These are phyloP conservation scores for Percina caprodes DNA, from an alignment of 2,113 vertebrate species.

Conservation along the genomic window DNA sequence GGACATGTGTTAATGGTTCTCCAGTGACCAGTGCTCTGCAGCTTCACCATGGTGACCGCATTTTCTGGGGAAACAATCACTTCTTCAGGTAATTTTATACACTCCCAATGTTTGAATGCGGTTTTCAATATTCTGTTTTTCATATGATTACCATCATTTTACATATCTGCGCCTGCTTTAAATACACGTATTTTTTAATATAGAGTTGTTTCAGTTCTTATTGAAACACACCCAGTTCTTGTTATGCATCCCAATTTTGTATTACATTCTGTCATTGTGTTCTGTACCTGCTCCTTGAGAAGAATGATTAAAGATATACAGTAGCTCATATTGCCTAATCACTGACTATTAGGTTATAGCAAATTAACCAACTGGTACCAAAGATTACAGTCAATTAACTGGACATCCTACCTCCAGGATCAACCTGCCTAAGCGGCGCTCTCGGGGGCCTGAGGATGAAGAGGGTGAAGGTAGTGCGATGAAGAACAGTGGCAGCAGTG, in stretches of 20 bases:
- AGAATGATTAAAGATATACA: background rate
- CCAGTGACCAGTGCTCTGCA: conserved; percentile 87
- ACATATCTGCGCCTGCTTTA: background rate
- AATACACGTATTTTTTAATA: background rate
- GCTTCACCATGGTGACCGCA: conserved; percentile 95
- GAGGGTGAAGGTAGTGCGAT: conserved; percentile 85
- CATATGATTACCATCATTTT: background rate
- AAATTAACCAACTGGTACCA: background rate
- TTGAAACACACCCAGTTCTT: background rate
- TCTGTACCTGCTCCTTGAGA: background rate
- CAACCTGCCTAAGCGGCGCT: conserved; percentile 91
- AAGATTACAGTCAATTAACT: background rate
- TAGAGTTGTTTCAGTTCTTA: background rate
- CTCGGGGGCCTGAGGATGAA: conserved; percentile 82
- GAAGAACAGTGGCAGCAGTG: conserved; percentile 88
- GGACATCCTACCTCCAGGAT: conserved; percentile 80
- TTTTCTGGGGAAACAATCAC: conserved; percentile 99
- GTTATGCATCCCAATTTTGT: no score
- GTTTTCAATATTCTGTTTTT: background rate
- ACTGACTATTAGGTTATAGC: background rate
- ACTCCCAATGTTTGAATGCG: background rate
- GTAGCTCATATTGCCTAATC: conserved; percentile 54
- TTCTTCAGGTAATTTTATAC: conserved; percentile 91
- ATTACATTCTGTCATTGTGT: background rate
- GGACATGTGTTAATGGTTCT: conserved; percentile 95